phyloP scores from a whole-genome alignment of 2,113 vertebrate species.

The Pelobates fuscus region DNA sequence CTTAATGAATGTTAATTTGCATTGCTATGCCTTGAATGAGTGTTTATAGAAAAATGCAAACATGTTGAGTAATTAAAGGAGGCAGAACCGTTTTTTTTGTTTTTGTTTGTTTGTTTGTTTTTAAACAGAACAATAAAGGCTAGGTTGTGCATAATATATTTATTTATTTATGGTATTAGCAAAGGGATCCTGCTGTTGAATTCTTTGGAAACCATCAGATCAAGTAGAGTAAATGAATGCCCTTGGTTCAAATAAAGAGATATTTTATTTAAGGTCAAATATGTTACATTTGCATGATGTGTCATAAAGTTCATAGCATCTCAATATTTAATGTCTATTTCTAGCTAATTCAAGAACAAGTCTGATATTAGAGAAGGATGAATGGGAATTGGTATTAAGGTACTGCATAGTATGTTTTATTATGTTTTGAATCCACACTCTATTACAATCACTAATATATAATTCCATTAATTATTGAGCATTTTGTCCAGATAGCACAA shows the following conservation, averaged over 20 bases:
- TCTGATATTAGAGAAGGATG: no score
- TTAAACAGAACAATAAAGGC: constrained; percentile 35
- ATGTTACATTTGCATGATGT: constrained; percentile 28
- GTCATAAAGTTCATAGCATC: no score
- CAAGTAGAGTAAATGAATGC: constrained; percentile 35
- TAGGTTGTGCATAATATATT: constrained; percentile 35
- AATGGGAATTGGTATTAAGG: no score
- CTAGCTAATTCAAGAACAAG: neutral
- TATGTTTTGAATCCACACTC: no score
- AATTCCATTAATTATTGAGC: no score
- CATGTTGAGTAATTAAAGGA: constrained; percentile 25
- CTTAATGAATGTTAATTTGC: constrained; percentile 14
- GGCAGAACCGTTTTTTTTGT: constrained; percentile 21
- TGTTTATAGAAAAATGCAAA: constrained; percentile 24
- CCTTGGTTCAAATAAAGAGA: constrained; percentile 2
- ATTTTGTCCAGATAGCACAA: no score
- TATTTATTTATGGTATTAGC: constrained; percentile 27
- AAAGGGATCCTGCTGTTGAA: constrained; percentile 37
- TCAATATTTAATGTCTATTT: neutral
- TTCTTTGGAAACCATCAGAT: constrained; percentile 15
- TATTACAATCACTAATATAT: no score
- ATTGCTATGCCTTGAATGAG: constrained; percentile 29
- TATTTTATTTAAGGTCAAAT: constrained; percentile 39
- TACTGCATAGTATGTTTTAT: no score
- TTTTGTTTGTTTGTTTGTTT: no score